phyloP scores from a whole-genome alignment of 2,797 vertebrate species.

The Leptoclinus maculatus region DNA sequence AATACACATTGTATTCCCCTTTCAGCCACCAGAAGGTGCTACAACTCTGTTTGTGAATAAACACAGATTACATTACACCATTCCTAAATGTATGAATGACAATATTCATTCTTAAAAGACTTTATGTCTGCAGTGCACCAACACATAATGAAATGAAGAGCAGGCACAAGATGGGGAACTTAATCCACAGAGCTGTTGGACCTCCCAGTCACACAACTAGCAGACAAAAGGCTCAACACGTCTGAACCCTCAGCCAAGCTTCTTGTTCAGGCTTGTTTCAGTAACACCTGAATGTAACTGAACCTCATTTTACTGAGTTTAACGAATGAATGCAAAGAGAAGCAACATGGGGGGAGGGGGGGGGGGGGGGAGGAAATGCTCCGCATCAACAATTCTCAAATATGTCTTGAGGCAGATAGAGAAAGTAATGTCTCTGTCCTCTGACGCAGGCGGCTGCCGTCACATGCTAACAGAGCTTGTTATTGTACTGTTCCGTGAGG shows the following conservation, averaged over 20 bases:
- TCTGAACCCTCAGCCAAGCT: conserved; percentile 6
- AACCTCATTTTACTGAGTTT: neutral
- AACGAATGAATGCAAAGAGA: neutral
- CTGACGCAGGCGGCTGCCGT: no score
- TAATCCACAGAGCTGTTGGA: neutral
- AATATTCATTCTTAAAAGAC: neutral
- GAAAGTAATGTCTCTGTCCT: no score
- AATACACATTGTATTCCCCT: neutral
- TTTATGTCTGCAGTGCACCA: neutral
- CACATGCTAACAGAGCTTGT: no score
- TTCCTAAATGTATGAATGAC: neutral
- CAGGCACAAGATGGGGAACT: no score
- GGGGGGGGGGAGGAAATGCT: neutral
- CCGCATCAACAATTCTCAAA: neutral
- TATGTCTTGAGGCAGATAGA: neutral
- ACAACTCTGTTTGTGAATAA: neutral
- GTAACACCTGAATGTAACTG: conserved; percentile 1
- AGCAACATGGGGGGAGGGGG: neutral
- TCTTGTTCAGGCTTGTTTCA: conserved; percentile 62
- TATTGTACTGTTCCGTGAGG: no score
- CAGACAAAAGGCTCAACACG: conserved; percentile 16
- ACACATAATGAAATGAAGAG: neutral
- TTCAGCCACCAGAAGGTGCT: conserved; percentile 3
- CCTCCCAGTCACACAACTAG: conserved; percentile 2
- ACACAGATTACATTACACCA: neutral